Evolutionary conservation across 2,888 invertebrate species (phyloP).

Genomic region (Apoda limacodes): DNA sequence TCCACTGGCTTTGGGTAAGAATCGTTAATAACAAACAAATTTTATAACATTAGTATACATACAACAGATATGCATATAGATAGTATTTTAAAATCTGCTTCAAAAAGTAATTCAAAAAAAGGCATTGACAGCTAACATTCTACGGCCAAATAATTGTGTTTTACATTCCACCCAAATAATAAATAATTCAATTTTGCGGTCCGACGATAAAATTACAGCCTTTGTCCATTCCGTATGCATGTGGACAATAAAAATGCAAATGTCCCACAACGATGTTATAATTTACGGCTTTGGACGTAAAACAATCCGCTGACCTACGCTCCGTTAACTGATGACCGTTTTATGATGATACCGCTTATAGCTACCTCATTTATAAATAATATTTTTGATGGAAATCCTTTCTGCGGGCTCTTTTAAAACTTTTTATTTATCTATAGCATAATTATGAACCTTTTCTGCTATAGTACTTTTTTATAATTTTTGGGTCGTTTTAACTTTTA

Average conservation of each 20-base stretch:
- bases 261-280: slow-evolving; percentile 47
- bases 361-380: too few species aligned
- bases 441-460: too few species aligned
- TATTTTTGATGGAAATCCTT: too few species aligned
- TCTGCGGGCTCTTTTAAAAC: too few species aligned
- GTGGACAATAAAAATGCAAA: slow-evolving; percentile 67
- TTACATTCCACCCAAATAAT: slow-evolving; percentile 47
- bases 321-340: slow-evolving; percentile 27
- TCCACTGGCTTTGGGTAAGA: too few species aligned
- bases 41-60: too few species aligned
- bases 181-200: slow-evolving; percentile 64
- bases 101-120: slow-evolving; percentile 36
- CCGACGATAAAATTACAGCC: slow-evolving; percentile 52
- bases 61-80: too few species aligned
- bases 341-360: slow-evolving; percentile 28
- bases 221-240: slow-evolving; percentile 41
- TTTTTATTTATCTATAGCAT: too few species aligned
- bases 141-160: slow-evolving; percentile 45
- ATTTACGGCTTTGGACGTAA: slow-evolving; percentile 43
- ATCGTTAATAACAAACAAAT: too few species aligned
- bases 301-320: slow-evolving; percentile 30
- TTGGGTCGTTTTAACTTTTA: too few species aligned
- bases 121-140: slow-evolving; percentile 28
- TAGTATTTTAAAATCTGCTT: too few species aligned
- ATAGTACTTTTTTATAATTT: too few species aligned